Base-by-base conservation (phyloP, 2,888 invertebrate species). In the Metopia argyrocephala region DNA sequence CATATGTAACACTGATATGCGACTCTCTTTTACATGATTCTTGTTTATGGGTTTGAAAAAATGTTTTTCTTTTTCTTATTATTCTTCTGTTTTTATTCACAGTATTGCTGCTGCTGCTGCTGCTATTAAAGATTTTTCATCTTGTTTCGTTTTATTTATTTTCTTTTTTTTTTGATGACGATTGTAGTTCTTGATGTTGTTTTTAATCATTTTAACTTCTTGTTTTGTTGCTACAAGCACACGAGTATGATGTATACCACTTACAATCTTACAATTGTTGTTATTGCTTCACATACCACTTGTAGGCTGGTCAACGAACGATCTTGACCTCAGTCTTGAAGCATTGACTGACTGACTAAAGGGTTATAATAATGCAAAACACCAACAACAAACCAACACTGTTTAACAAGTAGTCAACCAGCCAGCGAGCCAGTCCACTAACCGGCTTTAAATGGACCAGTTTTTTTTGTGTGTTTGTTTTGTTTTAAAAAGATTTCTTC, bases 241-340 rank as follows among this genome's bases (percentile, higher is more conserved):
- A 66, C 45, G n/a, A 27, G 18, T 5, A 48, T 5, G 54, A 54
- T 21, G 20, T 66, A 54, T 50, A 52, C 59, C 66, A 68, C 20
- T 31, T 12, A 28, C 31, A 61, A 52, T 21, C 20, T 31, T 12
- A 28, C 31, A 61, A 52, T 21, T 23, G 70, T 52, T 27, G 27
- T 59, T 45, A 57, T 46, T 31, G 23, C 66, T 61, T 76, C 18
- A 68, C 62, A 57, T 57, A 20, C 48, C 27, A 38, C 46, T 61
- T 54, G 50, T 38, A 54, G 75, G 50, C 73, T 73, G 82, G 83
- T 83, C 83, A 83, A 83, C 81, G 83, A 83, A 81, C 83, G 83
- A 81, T 83, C 83, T 83, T 83, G 83, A 83, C 83, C 83, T 81
- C 83, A 78, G 81, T 74, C 78, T 81, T 81, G 50, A 78, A 75